Evolutionary conservation across 2,113 vertebrate genomes (phyloP), one percentile per base, ranked within the genome.

Genomic region (Calidris pugnax): DNA sequence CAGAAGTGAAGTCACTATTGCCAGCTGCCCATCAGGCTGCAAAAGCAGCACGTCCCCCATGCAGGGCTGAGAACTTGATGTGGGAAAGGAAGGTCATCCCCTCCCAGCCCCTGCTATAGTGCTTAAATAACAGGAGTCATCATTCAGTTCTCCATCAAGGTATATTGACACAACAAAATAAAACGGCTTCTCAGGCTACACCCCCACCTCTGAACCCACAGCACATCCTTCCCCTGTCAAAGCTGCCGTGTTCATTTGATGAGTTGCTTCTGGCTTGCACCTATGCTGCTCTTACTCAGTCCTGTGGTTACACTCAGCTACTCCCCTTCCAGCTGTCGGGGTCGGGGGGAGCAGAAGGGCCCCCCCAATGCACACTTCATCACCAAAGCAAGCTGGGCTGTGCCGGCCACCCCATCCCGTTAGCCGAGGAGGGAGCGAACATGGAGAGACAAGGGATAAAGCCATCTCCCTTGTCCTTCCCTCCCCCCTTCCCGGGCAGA

Each of bases 1-100:
- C 28, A 81, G 20, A 74, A 20, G 28, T 10, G 26, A 84, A 71
- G 8, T 59, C 17, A 1, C 27, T 73, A 75, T 20, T 1, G 0
- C 4, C 7, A 0, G 12, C 45, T 0, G 0, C 18, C 20, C 9
- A 0, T 27, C 45, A 35, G 7, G 4, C 5, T 53, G 33, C 16
- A 17, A 51, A 59, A 50, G 21, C 26, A 35, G 41, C 7, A 23
- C 2, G 0, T 57, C 12, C 6, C 2, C 24, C 63, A 23, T 0
- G 1, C 37, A 30, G 68, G 27, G 50, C 32, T 67, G n/a, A 16
- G 90, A 69, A 55, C 63, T 7, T 45, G 47, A 12, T 15, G 48
- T 21, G 37, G 27, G 51, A 66, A 83, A 86, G 62, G 35, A 56
- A 69, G 41, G 60, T 24, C 60, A 27, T 17, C 50, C 32, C 32